Evolutionary conservation across 92 coral and sea anemone species (phyloP), one percentile per base, ranked within the genome.

Genomic region (Porites rus): DNA sequence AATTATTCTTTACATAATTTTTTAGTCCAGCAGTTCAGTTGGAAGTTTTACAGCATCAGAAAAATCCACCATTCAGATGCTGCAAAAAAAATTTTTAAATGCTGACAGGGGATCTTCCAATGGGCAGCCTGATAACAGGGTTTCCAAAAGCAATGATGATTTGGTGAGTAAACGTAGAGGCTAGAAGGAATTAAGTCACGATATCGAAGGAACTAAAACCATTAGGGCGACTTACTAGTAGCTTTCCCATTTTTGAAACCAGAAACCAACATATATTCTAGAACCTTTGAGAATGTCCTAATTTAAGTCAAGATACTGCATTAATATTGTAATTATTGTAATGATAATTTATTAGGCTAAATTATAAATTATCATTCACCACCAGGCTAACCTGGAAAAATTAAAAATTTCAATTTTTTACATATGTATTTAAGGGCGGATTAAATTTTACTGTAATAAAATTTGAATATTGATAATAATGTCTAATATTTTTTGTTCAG

Each of bases 131-230:
- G 91, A 78, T 53, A 83, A 88, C 46, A 78, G 82, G 78, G 38
- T 91, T 16, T 87, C 94, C 65, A 85, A 54, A 51, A 86, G 86
- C 63, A 81, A 65, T 81, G 94, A 91, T 72, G 91, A 87, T 1
- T 21, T 87, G 83, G 94, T 91, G 43, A 62, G 92, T 83, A 65
- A 17, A 9, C 46, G 46, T 38, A 38, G 46, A 38, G 5, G 46
- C 46, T 38, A 38, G 46, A 38, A 38, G 46, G 46, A 38, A 10
- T 3, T 19, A 51, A 19, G 6, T 8, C 24, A 7, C 2, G n/a
- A 20, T 43, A 67, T 67, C 14, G 50, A 20, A 10, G 10, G 19
- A 62, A 14, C 18, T 13, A 62, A 62, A 62, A 16, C n/a, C 19
- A 68, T 38, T 38, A 38, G 46, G 46, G 46, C 46, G 5, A 38